Base-by-base conservation (phyloP, 2,797 vertebrate genomes). In the Picus viridis region DNA sequence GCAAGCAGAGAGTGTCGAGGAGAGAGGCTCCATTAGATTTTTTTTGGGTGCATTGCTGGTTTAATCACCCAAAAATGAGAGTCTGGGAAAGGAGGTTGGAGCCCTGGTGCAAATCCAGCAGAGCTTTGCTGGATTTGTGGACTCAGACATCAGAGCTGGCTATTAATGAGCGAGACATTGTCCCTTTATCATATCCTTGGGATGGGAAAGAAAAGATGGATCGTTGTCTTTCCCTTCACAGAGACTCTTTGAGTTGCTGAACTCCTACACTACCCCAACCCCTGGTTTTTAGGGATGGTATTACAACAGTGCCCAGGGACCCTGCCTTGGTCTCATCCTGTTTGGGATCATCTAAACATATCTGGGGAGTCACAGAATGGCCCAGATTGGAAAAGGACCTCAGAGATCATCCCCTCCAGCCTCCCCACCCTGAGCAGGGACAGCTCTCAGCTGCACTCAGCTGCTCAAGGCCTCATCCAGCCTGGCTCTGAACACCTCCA, bases 21-120 rank as follows among this genome's bases (percentile, higher is more conserved):
- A 71, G 49, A 32, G 81, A 19, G 9, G 2, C 7, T 1, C 0
- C 0, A 16, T n/a, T 8, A 6, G 7, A 6, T 5, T 39, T 39
- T 29, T 72, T 89, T 51, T 53, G 22, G 68, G 47, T 68, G 51
- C 58, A 2, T 72, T 81, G 75, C 53, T 58, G n/a, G 13, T 80
- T 68, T 59, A 36, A 51, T 88, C 34, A 43, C 39, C 43, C 29
- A 2, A 16, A 32, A 29, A 19, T 4, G 54, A 39, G 75, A 41
- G 67, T 4, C 53, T 16, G 72, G 79, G 76, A 57, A 57, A 51
- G 1, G 9, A 69, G 45, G 9, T 10, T 39, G 77, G 17, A 68
- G 39, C 22, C 39, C 53, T 3, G 49, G 26, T 61, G 62, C 27
- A 61, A 56, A 36, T 10, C 41, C 1, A 1, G 57, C 53, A 47